Evolutionary conservation across 2,888 invertebrate species (phyloP).

Genomic region (Mimachlamys varia): DNA sequence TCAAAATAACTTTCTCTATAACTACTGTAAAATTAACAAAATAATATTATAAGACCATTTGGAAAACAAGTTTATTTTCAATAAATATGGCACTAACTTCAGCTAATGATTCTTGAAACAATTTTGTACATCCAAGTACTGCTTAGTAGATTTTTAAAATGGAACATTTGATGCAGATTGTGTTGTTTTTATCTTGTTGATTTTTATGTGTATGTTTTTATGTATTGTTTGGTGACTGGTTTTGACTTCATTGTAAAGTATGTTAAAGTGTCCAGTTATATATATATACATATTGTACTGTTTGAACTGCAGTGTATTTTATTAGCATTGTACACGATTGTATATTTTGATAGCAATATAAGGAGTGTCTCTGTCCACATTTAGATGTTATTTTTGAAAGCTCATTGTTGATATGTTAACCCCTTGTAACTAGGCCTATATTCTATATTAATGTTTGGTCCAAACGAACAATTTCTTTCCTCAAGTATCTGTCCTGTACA

Average conservation of each 20-base stretch:
- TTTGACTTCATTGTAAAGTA: neutral
- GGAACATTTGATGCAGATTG: neutral
- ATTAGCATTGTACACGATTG: neutral
- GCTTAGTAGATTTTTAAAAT: neutral
- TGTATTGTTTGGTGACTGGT: neutral
- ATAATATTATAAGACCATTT: neutral
- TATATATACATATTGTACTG: neutral
- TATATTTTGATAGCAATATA: constrained; percentile 24
- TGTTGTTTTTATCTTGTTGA: neutral
- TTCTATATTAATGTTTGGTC: neutral
- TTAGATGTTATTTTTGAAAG: neutral
- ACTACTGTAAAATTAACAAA: too few species aligned
- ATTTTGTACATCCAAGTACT: neutral
- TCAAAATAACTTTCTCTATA: too few species aligned
- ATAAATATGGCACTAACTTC: neutral
- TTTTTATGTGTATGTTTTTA: neutral
- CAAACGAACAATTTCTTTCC: too few species aligned
- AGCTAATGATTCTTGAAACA: neutral
- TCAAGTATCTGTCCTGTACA: neutral
- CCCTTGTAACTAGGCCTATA: neutral
- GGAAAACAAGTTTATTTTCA: neutral
- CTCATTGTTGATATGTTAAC: neutral
- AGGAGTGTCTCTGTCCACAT: neutral
- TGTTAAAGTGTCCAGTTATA: neutral
- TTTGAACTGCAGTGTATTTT: constrained; percentile 27